Conservation (phyloP, 2,888 invertebrate genomes). For the Xestia c-nigrum region DNA sequence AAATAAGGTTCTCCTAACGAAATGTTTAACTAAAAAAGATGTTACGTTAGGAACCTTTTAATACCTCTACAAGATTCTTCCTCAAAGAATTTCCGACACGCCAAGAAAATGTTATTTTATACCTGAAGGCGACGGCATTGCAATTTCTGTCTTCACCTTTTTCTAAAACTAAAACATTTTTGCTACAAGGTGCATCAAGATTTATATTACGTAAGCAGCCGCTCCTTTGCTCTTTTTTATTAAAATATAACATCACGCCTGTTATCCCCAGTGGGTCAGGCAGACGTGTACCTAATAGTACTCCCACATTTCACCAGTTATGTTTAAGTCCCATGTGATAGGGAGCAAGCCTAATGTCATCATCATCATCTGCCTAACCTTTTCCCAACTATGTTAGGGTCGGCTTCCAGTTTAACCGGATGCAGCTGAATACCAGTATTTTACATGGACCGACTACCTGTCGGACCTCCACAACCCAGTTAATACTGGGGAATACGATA, state of each 20-base stretch:
- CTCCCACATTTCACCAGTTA: background rate
- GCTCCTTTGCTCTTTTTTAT: conserved; percentile 2
- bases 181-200: conserved; percentile 17
- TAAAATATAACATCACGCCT: background rate
- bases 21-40: background rate
- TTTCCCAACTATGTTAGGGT: too few species aligned
- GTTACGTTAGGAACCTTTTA: background rate
- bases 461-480: too few species aligned
- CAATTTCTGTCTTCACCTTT: conserved; percentile 39
- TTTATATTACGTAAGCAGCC: conserved; percentile 25
- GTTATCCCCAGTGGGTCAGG: background rate
- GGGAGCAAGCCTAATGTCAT: too few species aligned
- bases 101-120: conserved; percentile 53
- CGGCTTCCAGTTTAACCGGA: too few species aligned
- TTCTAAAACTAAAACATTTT: conserved; percentile 41
- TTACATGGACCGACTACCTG: too few species aligned
- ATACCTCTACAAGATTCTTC: background rate
- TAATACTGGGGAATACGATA: too few species aligned
- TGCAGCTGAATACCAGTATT: too few species aligned
- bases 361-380: too few species aligned
- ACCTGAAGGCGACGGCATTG: conserved; percentile 25
- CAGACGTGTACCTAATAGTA: background rate
- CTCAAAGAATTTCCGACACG: conserved; percentile 26
- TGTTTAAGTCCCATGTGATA: background rate
- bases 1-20: background rate